These are phyloP conservation scores for Melanotaenia boesemani DNA, from an alignment of 2,797 vertebrate species.

Conservation along the genomic window DNA sequence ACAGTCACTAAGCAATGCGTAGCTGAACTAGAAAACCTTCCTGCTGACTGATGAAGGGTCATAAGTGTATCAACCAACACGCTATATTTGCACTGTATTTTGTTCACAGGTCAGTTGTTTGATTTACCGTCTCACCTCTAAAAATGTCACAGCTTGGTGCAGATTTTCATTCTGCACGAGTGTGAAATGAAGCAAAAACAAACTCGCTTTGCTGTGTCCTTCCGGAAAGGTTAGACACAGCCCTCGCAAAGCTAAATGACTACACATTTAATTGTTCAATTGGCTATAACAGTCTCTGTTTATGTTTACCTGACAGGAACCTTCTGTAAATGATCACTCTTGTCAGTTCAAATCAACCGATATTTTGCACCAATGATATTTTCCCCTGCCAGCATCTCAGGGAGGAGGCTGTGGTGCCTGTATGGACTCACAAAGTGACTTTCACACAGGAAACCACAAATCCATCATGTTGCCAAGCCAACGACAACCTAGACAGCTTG, in stretches of 20 bases:
- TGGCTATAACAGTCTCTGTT: neutral
- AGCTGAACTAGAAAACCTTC: constrained; percentile 25
- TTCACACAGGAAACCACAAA: neutral
- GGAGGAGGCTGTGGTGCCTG: neutral
- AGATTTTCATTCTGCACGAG: constrained; percentile 26
- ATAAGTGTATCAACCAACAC: constrained; percentile 40
- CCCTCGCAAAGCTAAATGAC: constrained; percentile 15
- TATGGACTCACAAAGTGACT: neutral
- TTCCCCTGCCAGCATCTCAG: neutral
- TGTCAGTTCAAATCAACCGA: neutral
- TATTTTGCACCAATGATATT: constrained; percentile 2
- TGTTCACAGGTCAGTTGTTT: constrained; percentile 39
- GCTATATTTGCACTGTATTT: constrained; percentile 28
- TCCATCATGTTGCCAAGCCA: neutral
- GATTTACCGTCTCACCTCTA: constrained; percentile 48
- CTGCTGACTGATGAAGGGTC: constrained; percentile 34
- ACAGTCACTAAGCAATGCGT: constrained; percentile 42
- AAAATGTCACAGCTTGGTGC: constrained; percentile 50
- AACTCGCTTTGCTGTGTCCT: constrained; percentile 12
- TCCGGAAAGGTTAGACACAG: constrained; percentile 31
- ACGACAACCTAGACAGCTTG: neutral
- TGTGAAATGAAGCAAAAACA: constrained; percentile 51
- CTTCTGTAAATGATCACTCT: neutral
- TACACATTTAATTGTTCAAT: constrained; percentile 16
- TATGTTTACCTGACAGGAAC: constrained; percentile 19